Base-by-base conservation (phyloP, 92 coral and sea anemone species). In the Umimayanthus chanpuru region DNA sequence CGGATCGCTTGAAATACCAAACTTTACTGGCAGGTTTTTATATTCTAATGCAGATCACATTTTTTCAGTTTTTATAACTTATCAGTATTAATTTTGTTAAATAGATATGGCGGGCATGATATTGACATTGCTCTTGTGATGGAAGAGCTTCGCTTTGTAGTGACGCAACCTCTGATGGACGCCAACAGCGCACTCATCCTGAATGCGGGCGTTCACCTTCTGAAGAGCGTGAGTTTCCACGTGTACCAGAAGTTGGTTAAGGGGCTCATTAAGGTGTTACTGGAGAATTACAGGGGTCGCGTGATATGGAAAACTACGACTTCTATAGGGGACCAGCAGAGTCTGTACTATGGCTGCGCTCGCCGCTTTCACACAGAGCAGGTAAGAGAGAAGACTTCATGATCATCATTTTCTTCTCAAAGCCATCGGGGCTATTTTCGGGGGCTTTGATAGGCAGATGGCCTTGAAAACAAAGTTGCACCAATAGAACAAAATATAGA, bases 291-390 rank as follows among this genome's bases (percentile, higher is more conserved):
- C 89, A 85, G 81, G 15, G 96, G 96, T 2, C 88, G 66, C 71
- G 96, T 92, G 25, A 91, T 94, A 53, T 94, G 96, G 96, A 94
- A 94, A 89, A 94, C 96, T 38, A 94, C 82, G 1, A 93, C 96
- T n/a, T 93, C 94, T 8, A 88, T 94, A 10, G 96, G 96, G 26
- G 89, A 90, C 66, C 96, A 94, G 79, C 91, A 94, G 25, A 82
- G 89, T 70, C 85, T 94, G 65, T 94, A 92, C 68, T 87, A 85
- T 26, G 96, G 96, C 5, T 94, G 96, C 50, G 85, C 89, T 28
- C 82, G 96, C 14, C 93, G 96, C 61, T 94, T 94, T 77, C 96
- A 94, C 66, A 94, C 96, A 1, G 96, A 94, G 78, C 94, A 94
- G 96, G 96, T 90, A 73, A 15, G 23, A 30, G 14, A 30, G 36